Conservation (phyloP, 2,113 vertebrate genomes). For the Dicerorhinus sumatrensis region DNA sequence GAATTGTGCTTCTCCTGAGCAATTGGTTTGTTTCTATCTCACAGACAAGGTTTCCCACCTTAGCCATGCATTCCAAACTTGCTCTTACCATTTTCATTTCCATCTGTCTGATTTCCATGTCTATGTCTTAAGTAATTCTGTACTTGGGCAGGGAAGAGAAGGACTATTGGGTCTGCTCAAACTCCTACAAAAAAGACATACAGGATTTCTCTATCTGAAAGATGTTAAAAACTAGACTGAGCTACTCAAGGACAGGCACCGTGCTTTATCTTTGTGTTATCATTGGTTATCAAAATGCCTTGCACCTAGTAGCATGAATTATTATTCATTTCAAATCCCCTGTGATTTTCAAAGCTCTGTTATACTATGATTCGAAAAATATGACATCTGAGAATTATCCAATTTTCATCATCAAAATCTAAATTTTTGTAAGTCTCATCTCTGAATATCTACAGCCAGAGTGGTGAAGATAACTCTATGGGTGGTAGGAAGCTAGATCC, state of each 20-base stretch:
- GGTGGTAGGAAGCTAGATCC: not conserved
- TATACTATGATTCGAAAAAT: not conserved
- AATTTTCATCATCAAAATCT: not conserved
- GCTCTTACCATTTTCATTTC: not conserved
- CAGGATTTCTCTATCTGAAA: not conserved
- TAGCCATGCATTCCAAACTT: not conserved
- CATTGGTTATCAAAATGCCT: not conserved
- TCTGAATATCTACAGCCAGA: not conserved
- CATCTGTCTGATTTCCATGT: not conserved
- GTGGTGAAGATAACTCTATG: not conserved
- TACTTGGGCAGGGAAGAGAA: not conserved
- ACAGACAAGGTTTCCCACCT: not conserved
- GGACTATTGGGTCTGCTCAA: not conserved
- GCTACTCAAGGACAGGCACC: not conserved
- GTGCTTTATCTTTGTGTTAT: not conserved
- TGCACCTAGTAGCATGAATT: not conserved
- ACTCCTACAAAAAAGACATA: not conserved
- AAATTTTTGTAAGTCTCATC: constrained; percentile 9
- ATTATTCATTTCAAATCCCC: not conserved
- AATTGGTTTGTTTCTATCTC: not conserved
- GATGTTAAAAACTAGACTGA: not conserved
- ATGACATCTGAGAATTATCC: not conserved
- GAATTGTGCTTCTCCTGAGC: not conserved
- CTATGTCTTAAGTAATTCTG: not conserved
- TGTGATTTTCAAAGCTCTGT: not conserved